These are phyloP conservation scores for Erannis defoliaria DNA, from an alignment of 2,888 invertebrate species.

Conservation along the genomic window DNA sequence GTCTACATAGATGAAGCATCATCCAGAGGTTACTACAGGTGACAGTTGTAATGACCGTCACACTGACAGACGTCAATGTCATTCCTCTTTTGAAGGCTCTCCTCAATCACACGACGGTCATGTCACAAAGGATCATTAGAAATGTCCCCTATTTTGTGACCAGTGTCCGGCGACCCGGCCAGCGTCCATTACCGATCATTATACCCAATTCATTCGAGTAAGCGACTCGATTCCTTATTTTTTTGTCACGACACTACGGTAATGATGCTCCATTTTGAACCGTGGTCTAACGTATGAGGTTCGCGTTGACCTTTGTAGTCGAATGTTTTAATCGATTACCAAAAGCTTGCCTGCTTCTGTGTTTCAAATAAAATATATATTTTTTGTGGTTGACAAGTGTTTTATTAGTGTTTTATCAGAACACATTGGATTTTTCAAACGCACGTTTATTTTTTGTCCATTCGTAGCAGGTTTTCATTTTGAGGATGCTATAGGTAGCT, in stretches of 20 bases:
- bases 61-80: slow-evolving; percentile 49
- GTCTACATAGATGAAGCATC: slow-evolving; percentile 40
- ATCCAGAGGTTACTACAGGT: slow-evolving; percentile 34
- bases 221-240: slow-evolving; percentile 52
- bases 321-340: slow-evolving; percentile 40
- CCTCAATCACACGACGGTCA: slow-evolving; percentile 40
- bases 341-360: neutral
- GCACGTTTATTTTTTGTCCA: too few species aligned
- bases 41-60: slow-evolving; percentile 34
- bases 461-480: too few species aligned
- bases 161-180: slow-evolving; percentile 37
- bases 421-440: too few species aligned
- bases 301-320: slow-evolving; percentile 24
- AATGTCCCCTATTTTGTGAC: slow-evolving; percentile 45
- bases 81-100: slow-evolving; percentile 27
- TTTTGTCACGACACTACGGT: slow-evolving; percentile 68
- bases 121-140: slow-evolving; percentile 44
- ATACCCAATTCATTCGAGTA: slow-evolving; percentile 57
- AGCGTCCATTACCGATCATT: slow-evolving; percentile 60
- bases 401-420: too few species aligned
- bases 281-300: slow-evolving; percentile 25
- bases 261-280: slow-evolving; percentile 72
- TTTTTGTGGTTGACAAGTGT: neutral
- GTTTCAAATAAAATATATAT: neutral
- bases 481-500: too few species aligned